Conservation (phyloP, 2,797 vertebrate genomes). For the Cetoscarus ocellatus region DNA sequence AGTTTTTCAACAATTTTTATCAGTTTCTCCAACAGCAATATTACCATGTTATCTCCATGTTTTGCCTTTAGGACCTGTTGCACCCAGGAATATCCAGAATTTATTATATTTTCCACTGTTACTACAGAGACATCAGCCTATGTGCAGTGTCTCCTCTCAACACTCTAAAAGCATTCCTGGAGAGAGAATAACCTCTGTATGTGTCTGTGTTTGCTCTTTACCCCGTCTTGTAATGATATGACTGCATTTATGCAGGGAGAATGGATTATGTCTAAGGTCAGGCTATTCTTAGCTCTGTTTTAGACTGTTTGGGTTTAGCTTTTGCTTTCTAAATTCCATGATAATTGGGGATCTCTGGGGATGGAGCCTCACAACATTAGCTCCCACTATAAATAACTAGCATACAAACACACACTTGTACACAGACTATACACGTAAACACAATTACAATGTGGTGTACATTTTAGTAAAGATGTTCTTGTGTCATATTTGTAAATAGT, state of each 20-base stretch:
- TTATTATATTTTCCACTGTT: slow-evolving; percentile 78
- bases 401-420: slow-evolving; percentile 29
- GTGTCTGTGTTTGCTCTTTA: slow-evolving; percentile 33
- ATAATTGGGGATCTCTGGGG: slow-evolving; percentile 84
- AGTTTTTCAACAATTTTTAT: slow-evolving; percentile 33
- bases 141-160: slow-evolving; percentile 50
- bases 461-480: neutral
- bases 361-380: slow-evolving; percentile 75
- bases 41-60: slow-evolving; percentile 34
- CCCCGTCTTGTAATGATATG: slow-evolving; percentile 61
- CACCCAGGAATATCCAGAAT: slow-evolving; percentile 46
- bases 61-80: neutral
- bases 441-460: neutral
- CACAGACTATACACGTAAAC: neutral
- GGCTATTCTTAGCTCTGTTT: slow-evolving; percentile 81
- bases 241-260: slow-evolving; percentile 64
- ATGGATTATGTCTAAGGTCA: slow-evolving; percentile 77
- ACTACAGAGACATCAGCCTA: slow-evolving; percentile 66
- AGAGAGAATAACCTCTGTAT: slow-evolving; percentile 52
- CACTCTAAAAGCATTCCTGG: slow-evolving; percentile 82
- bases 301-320: slow-evolving; percentile 77
- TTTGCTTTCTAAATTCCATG: slow-evolving; percentile 86
- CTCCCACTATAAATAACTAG: slow-evolving; percentile 80
- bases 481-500: neutral
- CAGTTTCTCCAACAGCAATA: slow-evolving; percentile 30